phyloP scores from a whole-genome alignment of 2,888 invertebrate genomes.

The Chaetoderma sp. region DNA sequence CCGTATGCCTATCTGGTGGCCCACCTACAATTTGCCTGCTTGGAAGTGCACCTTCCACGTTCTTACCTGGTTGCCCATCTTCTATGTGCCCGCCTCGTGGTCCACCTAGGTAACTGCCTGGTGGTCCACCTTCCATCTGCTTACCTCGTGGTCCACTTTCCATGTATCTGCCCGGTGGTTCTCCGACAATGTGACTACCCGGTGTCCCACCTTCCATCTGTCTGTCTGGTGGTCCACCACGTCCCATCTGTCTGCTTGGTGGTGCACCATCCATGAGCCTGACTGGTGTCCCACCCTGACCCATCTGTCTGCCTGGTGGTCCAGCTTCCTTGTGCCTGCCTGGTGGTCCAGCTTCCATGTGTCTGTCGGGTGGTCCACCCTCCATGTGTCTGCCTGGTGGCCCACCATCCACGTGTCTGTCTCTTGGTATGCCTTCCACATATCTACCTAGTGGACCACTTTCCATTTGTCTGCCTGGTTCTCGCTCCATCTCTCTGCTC shows the following conservation, averaged over 20 bases:
- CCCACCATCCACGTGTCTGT: constrained; percentile 24
- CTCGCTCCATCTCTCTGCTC: neutral
- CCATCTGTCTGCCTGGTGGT: neutral
- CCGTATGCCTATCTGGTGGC: constrained; percentile 13
- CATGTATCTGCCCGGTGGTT: no score
- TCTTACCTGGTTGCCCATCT: no score
- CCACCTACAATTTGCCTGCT: no score
- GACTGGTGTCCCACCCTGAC: neutral
- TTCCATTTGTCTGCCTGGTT: neutral
- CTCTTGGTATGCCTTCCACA: constrained; percentile 20
- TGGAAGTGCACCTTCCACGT: constrained; percentile 24
- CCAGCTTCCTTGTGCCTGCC: neutral
- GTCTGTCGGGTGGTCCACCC: neutral
- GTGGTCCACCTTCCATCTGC: no score
- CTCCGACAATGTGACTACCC: no score
- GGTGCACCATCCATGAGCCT: neutral
- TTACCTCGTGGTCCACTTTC: no score
- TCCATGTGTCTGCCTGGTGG: constrained; percentile 18
- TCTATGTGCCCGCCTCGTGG: no score
- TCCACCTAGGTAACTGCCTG: no score
- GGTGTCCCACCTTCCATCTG: no score
- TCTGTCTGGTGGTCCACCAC: neutral
- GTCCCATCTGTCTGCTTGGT: neutral
- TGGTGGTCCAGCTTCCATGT: neutral
- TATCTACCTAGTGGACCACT: neutral